These are phyloP conservation scores for Lamellibrachia luymesi DNA, from an alignment of 1,140 invertebrate species.

Conservation along the genomic window DNA sequence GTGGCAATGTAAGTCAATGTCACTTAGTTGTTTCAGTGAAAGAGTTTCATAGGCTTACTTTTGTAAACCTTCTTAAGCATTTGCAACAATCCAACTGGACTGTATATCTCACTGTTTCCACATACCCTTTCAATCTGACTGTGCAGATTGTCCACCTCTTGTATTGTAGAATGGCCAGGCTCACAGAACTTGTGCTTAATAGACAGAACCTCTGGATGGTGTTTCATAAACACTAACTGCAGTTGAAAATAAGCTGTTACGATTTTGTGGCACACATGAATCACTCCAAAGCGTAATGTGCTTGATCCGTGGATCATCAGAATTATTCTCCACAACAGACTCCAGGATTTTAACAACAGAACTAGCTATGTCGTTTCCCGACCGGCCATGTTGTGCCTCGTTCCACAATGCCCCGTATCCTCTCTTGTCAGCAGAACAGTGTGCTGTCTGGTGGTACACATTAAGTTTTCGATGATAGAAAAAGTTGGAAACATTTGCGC, in stretches of 20 bases:
- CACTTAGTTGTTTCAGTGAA: not conserved
- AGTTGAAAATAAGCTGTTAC: conserved; percentile 24
- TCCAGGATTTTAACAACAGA: conserved; percentile 28
- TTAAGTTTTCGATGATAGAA: conserved; percentile 29
- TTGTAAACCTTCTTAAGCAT: conserved; percentile 18
- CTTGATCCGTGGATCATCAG: not conserved
- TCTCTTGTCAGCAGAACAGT: conserved; percentile 19
- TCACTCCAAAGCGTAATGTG: no score
- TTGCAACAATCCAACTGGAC: conserved; percentile 32
- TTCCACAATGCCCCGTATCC: no score
- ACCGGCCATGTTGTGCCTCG: no score
- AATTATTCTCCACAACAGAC: conserved; percentile 23
- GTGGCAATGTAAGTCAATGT: no score
- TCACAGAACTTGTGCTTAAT: conserved; percentile 32
- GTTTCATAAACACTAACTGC: conserved; percentile 26
- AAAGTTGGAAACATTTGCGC: conserved; percentile 28
- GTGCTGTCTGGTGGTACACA: conserved; percentile 32
- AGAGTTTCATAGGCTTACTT: conserved; percentile 12
- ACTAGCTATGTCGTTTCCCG: no score
- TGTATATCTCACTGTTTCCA: conserved; percentile 30
- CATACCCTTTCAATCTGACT: conserved; percentile 30
- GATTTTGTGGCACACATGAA: no score
- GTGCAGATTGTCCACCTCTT: conserved; percentile 33
- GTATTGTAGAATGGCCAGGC: conserved; percentile 32
- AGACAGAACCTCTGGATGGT: conserved; percentile 23